Conservation (phyloP, 2,797 vertebrate genomes). For the Aldrovandia affinis region DNA sequence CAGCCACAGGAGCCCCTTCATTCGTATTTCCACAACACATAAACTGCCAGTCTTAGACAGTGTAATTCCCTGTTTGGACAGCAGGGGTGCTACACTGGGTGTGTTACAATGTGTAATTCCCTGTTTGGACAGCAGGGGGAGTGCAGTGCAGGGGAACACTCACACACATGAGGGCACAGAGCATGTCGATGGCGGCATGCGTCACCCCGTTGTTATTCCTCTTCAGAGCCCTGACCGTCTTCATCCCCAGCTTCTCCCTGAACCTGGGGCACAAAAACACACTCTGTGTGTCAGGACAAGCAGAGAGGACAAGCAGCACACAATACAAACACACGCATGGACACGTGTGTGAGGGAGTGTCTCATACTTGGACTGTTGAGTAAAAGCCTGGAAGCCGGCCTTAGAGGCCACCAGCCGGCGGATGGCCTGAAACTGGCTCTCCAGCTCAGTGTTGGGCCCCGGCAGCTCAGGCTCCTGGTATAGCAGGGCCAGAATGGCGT, state of each 20-base stretch:
- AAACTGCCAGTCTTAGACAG: neutral
- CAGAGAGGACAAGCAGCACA: neutral
- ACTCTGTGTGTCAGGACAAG: neutral
- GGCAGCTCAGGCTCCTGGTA: conserved; percentile 91
- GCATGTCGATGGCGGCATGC: conserved; percentile 96
- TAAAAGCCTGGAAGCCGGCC: conserved; percentile 97
- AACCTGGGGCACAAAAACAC: conserved; percentile 78
- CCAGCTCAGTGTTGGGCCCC: conserved; percentile 86
- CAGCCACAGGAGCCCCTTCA: no score
- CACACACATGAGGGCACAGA: conserved; percentile 99
- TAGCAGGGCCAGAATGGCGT: conserved; percentile 91
- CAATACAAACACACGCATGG: conserved; percentile 4
- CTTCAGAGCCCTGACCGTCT: conserved; percentile 98
- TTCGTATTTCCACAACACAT: neutral
- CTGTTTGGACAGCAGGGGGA: neutral
- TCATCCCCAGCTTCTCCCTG: conserved; percentile 93
- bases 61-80: neutral
- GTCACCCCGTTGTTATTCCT: conserved; percentile 92
- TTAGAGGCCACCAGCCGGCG: conserved; percentile 95
- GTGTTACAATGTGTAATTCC: neutral
- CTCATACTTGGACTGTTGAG: conserved; percentile 95
- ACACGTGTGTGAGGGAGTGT: neutral
- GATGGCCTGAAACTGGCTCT: conserved; percentile 97
- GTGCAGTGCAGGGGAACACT: conserved; percentile 66
- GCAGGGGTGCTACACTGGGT: neutral